These are phyloP conservation scores for Seladonia tumulorum DNA, from an alignment of 2,888 invertebrate species.

Conservation along the genomic window DNA sequence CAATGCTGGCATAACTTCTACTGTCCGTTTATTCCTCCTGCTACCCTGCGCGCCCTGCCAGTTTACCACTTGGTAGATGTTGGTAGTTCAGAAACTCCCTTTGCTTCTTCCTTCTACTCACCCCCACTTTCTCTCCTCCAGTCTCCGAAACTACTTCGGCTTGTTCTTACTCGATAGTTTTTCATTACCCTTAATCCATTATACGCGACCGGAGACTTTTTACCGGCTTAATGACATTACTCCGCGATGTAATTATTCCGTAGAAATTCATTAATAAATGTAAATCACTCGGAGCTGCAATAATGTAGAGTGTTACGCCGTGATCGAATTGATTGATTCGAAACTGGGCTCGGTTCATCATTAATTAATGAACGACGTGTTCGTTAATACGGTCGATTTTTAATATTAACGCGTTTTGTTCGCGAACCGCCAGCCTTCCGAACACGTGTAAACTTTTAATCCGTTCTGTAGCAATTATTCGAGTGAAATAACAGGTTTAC, in stretches of 20 bases:
- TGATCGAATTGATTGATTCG: not conserved
- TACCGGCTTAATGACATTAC: not conserved
- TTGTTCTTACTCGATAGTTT: conserved; percentile 4
- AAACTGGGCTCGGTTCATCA: not conserved
- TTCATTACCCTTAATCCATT: not conserved
- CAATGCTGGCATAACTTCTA: conserved; percentile 77
- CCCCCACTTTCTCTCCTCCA: not conserved
- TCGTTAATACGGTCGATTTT: not conserved
- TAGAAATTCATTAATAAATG: conserved; percentile 1
- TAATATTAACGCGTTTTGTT: not conserved
- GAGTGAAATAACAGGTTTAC: not conserved
- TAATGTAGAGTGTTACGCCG: not conserved
- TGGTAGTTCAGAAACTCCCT: conserved; percentile 69
- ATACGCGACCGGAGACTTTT: not conserved
- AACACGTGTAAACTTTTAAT: not conserved
- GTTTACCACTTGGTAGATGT: conserved; percentile 73
- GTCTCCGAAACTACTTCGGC: not conserved
- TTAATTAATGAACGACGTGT: conserved; percentile 4
- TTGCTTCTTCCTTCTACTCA: not conserved
- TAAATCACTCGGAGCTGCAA: not conserved
- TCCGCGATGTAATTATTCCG: not conserved
- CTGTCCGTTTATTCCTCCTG: conserved; percentile 52
- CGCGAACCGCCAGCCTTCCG: not conserved
- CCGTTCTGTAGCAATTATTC: too few species aligned
- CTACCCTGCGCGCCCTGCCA: conserved; percentile 46